Evolutionary conservation across 2,113 vertebrate genomes (phyloP).

Genomic region (Ptilorrhoa leucosticta): DNA sequence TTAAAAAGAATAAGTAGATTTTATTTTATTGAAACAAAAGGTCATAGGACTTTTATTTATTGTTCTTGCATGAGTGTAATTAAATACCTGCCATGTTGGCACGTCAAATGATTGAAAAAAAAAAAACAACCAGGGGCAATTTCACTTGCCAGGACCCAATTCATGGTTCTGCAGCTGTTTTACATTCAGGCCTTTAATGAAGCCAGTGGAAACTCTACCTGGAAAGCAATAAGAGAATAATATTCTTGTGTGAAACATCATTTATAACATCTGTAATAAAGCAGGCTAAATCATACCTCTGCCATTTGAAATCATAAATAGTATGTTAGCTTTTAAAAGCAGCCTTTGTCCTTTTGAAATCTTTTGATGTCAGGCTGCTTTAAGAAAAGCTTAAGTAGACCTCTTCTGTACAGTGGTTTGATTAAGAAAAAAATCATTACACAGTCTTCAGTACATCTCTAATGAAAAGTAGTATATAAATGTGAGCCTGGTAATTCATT

Average conservation of each 20-base stretch:
- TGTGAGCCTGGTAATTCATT: neutral
- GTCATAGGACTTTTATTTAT: slow-evolving; percentile 58
- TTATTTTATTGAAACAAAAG: slow-evolving; percentile 46
- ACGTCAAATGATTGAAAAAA: neutral
- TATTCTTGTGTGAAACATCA: neutral
- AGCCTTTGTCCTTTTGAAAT: slow-evolving; percentile 26
- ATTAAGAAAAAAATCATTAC: neutral
- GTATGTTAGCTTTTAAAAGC: slow-evolving; percentile 16
- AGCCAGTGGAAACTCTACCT: slow-evolving; percentile 34
- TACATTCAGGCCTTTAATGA: slow-evolving; percentile 2
- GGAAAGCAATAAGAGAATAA: slow-evolving; percentile 25
- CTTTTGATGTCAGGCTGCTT: slow-evolving; percentile 20
- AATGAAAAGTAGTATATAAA: neutral
- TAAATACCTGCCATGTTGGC: slow-evolving; percentile 43
- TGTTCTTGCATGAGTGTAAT: slow-evolving; percentile 46
- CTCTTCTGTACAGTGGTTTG: neutral
- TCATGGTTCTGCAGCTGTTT: slow-evolving; percentile 45
- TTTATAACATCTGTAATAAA: slow-evolving; percentile 44
- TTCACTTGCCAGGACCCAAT: neutral
- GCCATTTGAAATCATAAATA: slow-evolving; percentile 31
- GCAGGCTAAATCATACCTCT: slow-evolving; percentile 21
- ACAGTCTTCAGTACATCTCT: neutral
- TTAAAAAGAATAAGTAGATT: slow-evolving; percentile 46
- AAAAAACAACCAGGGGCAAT: neutral
- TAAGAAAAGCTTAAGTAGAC: slow-evolving; percentile 11